phyloP scores from a whole-genome alignment of 2,888 invertebrate genomes.

The Entomobrya multifasciata region DNA sequence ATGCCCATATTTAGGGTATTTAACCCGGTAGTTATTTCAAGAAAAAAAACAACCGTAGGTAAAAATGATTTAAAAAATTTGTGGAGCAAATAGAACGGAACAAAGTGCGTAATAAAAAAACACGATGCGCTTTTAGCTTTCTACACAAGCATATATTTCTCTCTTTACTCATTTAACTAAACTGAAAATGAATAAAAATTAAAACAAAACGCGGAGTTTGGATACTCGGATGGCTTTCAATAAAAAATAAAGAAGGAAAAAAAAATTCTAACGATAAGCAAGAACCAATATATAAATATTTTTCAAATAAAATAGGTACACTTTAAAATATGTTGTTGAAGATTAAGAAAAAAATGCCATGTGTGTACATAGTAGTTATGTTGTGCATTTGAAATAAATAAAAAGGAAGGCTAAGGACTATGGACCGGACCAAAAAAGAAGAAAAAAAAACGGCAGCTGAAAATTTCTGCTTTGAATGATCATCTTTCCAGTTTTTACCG shows the following conservation, averaged over 20 bases:
- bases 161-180: neutral
- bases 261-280: conserved; percentile 36
- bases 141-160: neutral
- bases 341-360: conserved; percentile 44
- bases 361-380: conserved; percentile 54
- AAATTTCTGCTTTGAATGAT: conserved; percentile 67
- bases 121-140: conserved; percentile 30
- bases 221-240: conserved; percentile 1
- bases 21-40: conserved; percentile 28
- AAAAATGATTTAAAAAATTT: neutral
- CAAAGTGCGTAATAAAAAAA: neutral
- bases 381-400: conserved; percentile 44
- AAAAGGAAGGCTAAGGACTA: conserved; percentile 1
- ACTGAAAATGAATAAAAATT: neutral
- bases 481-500: too few species aligned
- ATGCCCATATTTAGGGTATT: neutral
- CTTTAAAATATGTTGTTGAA: too few species aligned
- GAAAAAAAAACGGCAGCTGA: conserved; percentile 59
- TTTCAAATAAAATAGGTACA: neutral
- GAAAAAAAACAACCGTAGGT: neutral
- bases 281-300: neutral
- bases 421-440: neutral
- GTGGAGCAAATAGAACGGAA: conserved; percentile 13
- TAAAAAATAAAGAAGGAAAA: conserved; percentile 3
- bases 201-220: neutral